A percentile compares a stretch with the other conserved stretches of the same genome.
Evolutionary conservation across 2,797 vertebrate species (phyloP).

Genomic region (Cynopterus sphinx): DNA sequence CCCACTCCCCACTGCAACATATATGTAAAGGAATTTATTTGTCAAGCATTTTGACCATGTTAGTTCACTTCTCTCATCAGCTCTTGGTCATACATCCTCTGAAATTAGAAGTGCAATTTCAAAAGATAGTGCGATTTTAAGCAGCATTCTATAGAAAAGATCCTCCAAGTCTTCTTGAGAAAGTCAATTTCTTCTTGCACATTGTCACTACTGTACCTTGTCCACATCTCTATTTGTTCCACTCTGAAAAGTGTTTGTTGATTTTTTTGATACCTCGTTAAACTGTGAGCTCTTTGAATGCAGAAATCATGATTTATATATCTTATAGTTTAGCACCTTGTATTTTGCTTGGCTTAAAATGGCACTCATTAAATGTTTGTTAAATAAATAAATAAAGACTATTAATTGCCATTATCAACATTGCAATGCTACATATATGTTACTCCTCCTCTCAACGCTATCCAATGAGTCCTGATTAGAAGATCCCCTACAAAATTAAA

Average conservation of each 20-base stretch:
- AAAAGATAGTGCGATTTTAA: slow-evolving; percentile 39
- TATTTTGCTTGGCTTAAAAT: not conserved
- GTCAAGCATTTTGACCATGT: not conserved
- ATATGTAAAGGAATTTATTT: slow-evolving; percentile 32
- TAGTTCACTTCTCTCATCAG: slow-evolving; percentile 9
- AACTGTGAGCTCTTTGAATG: slow-evolving; percentile 16
- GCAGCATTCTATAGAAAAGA: not conserved
- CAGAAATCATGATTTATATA: not conserved
- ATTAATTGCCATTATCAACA: not conserved
- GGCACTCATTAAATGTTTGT: not conserved
- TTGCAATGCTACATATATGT: not conserved
- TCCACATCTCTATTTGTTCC: slow-evolving; percentile 2
- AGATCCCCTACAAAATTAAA: not conserved
- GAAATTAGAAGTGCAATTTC: slow-evolving; percentile 29
- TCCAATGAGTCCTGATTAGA: not conserved
- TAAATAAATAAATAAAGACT: slow-evolving; percentile 23
- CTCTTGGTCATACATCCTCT: not conserved
- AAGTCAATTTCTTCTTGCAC: not conserved
- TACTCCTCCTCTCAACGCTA: not conserved
- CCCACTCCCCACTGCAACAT: not conserved
- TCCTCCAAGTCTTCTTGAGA: not conserved
- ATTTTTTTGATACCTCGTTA: slow-evolving; percentile 36
- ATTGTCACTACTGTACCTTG: not conserved
- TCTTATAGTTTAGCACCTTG: not conserved
- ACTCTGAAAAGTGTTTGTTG: not conserved